Conservation (phyloP, 2,888 invertebrate species). For the Tridacna crocea region DNA sequence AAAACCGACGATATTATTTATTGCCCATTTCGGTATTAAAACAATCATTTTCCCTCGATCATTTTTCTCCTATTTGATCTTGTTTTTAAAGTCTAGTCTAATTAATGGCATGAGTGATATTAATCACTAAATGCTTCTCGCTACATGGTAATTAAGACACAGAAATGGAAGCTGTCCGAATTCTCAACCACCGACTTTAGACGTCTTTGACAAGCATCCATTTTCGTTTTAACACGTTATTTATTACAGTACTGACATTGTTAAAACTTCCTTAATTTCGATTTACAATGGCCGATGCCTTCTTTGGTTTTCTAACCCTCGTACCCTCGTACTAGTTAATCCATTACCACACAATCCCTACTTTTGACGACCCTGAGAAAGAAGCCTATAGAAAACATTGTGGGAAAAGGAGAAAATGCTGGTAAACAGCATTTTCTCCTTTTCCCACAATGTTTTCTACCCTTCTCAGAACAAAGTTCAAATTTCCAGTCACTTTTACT, state of each 20-base stretch:
- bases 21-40: not conserved
- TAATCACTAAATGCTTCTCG: conserved; percentile 2
- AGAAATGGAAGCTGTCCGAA: conserved; percentile 12
- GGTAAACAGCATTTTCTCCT: too few species aligned
- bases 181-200: not conserved
- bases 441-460: too few species aligned
- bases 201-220: conserved; percentile 4
- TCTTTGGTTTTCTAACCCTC: too few species aligned
- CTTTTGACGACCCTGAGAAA: too few species aligned
- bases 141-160: conserved; percentile 3
- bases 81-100: not conserved
- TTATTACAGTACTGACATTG: not conserved
- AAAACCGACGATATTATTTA: not conserved
- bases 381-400: too few species aligned
- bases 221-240: not conserved
- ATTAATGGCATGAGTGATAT: not conserved
- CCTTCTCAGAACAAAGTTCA: too few species aligned
- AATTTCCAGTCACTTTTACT: too few species aligned
- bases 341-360: too few species aligned
- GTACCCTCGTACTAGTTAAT: too few species aligned
- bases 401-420: too few species aligned
- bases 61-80: not conserved
- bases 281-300: too few species aligned
- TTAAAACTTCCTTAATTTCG: too few species aligned
- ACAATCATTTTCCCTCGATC: not conserved